These are phyloP conservation scores for Beroe ovata DNA, from an alignment of 37 sponge, comb jelly and placozoan genomes.

Conservation along the genomic window DNA sequence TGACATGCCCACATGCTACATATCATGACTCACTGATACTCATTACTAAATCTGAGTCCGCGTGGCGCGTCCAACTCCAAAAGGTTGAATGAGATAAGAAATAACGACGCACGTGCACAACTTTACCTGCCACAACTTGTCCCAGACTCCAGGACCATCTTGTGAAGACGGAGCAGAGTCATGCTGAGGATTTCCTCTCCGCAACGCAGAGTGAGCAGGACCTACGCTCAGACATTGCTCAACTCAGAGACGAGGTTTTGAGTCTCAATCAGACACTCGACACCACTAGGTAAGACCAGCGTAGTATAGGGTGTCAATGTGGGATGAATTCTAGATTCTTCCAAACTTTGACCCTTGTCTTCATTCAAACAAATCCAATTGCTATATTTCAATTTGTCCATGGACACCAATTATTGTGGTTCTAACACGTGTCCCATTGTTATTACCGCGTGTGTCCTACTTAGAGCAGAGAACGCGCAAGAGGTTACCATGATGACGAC, in stretches of 20 bases:
- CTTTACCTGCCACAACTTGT: background rate
- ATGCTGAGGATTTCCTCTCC: conserved; percentile 23
- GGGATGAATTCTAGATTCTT: too few relatives aligned
- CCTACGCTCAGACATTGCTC: conserved; percentile 2
- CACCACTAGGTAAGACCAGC: conserved; percentile 8
- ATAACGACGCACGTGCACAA: too few relatives aligned
- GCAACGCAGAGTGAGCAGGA: conserved; percentile 38
- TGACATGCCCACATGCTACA: too few relatives aligned
- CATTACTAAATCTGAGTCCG: background rate
- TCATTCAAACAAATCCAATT: too few relatives aligned
- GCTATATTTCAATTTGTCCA: too few relatives aligned
- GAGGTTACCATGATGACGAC: background rate
- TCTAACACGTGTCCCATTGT: too few relatives aligned
- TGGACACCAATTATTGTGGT: too few relatives aligned
- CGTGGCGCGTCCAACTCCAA: too few relatives aligned
- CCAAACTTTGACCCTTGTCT: too few relatives aligned
- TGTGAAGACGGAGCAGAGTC: conserved; percentile 30
- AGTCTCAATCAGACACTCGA: conserved; percentile 20
- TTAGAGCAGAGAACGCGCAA: background rate
- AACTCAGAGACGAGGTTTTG: conserved; percentile 1
- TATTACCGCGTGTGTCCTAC: background rate
- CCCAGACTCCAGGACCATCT: conserved; percentile 52
- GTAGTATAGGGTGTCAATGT: too few relatives aligned
- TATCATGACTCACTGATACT: background rate
- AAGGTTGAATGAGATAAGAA: too few relatives aligned